Conservation (phyloP, 2,797 vertebrate genomes). For the Bryconaethiops microstoma region DNA sequence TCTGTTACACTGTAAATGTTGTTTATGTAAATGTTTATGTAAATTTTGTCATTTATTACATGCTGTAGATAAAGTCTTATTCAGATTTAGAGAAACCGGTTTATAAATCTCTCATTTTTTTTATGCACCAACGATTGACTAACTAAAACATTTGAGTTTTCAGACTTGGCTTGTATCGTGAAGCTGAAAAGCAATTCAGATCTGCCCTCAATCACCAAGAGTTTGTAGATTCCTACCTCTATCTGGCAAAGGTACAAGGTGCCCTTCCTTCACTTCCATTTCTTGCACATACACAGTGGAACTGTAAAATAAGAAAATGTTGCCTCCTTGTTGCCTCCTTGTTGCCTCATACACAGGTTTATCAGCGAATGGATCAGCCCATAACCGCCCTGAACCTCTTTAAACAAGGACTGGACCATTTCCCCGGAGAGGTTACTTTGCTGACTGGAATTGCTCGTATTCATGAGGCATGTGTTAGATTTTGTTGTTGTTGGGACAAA, state of each 20-base stretch:
- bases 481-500: no score
- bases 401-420: constrained; percentile 94
- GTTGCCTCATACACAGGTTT: constrained; percentile 81
- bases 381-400: constrained; percentile 92
- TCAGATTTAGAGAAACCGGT: neutral
- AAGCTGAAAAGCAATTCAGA: constrained; percentile 96
- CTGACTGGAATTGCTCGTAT: constrained; percentile 95
- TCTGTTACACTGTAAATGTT: constrained; percentile 34
- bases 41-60: neutral
- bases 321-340: neutral
- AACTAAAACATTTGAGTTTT: constrained; percentile 18
- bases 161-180: constrained; percentile 89
- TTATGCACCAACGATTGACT: no score
- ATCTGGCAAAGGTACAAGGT: constrained; percentile 89
- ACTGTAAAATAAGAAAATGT: neutral
- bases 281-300: neutral
- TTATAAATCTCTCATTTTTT: neutral
- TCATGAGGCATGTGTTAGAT: constrained; percentile 82
- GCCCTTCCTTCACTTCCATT: neutral
- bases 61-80: neutral
- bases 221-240: constrained; percentile 93
- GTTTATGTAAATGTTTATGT: neutral
- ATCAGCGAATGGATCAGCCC: constrained; percentile 93
- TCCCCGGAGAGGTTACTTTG: constrained; percentile 93
- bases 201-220: constrained; percentile 94